Conservation (phyloP, 2,888 invertebrate genomes). For the Drosophila picticornis region DNA sequence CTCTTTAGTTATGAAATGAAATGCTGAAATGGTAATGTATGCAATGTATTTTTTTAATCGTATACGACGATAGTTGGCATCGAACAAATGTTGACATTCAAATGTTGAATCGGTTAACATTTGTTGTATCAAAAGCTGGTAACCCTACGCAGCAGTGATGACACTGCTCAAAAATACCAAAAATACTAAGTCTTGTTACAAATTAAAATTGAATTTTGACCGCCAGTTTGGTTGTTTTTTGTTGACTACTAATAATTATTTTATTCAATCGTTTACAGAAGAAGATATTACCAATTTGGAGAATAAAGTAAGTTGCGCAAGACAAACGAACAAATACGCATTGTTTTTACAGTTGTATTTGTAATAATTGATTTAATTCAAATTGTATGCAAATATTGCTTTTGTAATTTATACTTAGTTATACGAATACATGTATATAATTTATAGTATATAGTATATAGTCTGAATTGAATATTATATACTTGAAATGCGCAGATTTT, state of each 20-base stretch:
- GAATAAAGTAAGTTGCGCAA: slow-evolving; percentile 2
- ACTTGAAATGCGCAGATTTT: slow-evolving; percentile 49
- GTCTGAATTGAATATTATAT: slow-evolving; percentile 33
- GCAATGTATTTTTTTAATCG: neutral
- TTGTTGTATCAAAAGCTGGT: neutral
- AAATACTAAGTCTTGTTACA: neutral
- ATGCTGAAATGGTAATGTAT: neutral
- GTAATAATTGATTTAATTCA: slow-evolving; percentile 50
- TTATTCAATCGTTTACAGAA: slow-evolving; percentile 8
- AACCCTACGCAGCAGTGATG: neutral
- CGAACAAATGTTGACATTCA: neutral
- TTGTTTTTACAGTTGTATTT: slow-evolving; percentile 26
- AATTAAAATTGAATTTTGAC: slow-evolving; percentile 2
- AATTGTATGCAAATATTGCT: slow-evolving; percentile 62
- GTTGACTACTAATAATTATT: neutral
- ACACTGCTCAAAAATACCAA: slow-evolving; percentile 2
- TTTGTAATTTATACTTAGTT: slow-evolving; percentile 48
- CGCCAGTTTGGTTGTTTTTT: neutral
- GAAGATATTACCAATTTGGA: slow-evolving; percentile 15
- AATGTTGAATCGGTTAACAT: slow-evolving; percentile 1
- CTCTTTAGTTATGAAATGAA: neutral
- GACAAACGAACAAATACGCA: slow-evolving; percentile 3
- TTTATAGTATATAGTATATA: slow-evolving; percentile 15
- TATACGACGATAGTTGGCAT: neutral
- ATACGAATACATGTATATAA: slow-evolving; percentile 35